Conservation (phyloP, 2,113 vertebrate species). For the Panthera tigris region DNA sequence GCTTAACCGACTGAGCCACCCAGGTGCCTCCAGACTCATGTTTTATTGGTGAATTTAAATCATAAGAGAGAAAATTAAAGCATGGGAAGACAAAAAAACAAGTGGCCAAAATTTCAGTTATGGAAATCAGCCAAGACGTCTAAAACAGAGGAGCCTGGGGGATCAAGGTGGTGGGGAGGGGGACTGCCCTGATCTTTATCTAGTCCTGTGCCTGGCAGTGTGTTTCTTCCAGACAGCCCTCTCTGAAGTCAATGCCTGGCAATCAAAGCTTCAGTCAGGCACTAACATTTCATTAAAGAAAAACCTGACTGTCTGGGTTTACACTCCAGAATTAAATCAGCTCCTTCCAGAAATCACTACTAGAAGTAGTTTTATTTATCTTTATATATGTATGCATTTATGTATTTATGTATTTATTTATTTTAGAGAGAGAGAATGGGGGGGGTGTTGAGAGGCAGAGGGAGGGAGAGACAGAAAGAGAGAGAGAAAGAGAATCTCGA, state of each 20-base stretch:
- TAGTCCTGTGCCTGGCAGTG: neutral
- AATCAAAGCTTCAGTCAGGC: neutral
- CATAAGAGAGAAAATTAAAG: neutral
- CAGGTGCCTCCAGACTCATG: neutral
- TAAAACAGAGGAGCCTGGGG: neutral
- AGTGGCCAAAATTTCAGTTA: neutral
- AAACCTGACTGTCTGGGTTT: neutral
- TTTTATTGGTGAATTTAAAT: neutral
- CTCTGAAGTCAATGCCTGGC: neutral
- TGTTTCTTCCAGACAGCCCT: neutral
- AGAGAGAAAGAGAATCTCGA: too few relatives aligned
- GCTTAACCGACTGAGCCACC: too few relatives aligned
- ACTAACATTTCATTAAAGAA: neutral
- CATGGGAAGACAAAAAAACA: neutral
- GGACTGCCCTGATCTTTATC: neutral
- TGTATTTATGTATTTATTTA: too few relatives aligned
- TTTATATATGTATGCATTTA: too few relatives aligned
- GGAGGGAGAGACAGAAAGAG: neutral
- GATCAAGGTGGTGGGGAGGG: neutral
- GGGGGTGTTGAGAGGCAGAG: neutral
- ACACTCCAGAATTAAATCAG: neutral
- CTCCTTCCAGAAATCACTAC: neutral
- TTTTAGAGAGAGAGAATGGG: neutral
- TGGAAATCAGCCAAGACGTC: neutral
- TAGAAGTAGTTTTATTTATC: neutral